Conservation (phyloP, 2,888 invertebrate species). For the Tipula lateralis region DNA sequence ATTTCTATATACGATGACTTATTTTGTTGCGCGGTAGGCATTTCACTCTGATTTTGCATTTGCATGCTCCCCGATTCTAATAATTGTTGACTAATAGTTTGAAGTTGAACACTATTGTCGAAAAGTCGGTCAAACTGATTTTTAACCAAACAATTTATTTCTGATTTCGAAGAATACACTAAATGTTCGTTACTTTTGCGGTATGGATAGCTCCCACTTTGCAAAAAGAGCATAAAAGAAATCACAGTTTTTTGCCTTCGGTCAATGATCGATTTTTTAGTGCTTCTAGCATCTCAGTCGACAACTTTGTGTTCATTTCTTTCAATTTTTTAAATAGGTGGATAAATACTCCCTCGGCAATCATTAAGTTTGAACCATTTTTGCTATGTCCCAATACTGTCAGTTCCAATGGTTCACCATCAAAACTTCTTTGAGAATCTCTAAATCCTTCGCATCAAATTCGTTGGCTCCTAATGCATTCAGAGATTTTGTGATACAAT, state of each 20-base stretch:
- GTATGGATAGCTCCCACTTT: conserved; percentile 1
- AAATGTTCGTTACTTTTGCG: no score
- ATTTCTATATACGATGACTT: neutral
- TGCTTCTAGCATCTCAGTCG: conserved; percentile 30
- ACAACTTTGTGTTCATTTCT: no score
- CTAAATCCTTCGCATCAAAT: no score
- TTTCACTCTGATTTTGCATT: neutral
- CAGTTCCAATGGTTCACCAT: conserved; percentile 24
- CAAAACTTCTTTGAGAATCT: no score
- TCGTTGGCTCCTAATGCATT: neutral
- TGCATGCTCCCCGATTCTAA: neutral
- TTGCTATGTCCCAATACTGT: conserved; percentile 31
- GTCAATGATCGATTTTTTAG: conserved; percentile 26
- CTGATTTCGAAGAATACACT: no score
- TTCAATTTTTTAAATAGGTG: conserved; percentile 35
- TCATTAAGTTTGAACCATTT: no score
- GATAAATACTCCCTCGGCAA: conserved; percentile 34
- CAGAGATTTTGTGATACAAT: neutral
- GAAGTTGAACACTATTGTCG: neutral
- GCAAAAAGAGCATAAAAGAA: no score
- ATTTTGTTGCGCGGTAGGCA: neutral
- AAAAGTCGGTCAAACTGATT: no score
- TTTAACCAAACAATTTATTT: no score
- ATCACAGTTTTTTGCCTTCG: neutral
- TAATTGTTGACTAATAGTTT: neutral